These are phyloP conservation scores for Oeneis ivallda DNA, from an alignment of 2,888 invertebrate species.

Conservation along the genomic window DNA sequence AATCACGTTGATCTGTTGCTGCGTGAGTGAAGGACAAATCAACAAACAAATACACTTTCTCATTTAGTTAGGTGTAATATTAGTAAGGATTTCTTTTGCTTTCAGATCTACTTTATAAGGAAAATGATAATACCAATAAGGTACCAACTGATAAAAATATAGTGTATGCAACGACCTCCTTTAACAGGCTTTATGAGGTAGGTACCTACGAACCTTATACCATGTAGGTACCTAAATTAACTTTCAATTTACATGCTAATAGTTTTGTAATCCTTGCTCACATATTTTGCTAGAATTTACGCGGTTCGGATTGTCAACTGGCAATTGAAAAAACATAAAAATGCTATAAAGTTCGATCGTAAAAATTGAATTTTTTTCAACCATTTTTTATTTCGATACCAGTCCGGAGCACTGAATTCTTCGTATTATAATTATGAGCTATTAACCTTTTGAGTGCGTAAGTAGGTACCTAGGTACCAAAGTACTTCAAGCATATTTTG, in stretches of 20 bases:
- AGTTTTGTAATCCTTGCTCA: constrained; percentile 58
- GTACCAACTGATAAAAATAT: too few species aligned
- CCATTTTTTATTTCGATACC: constrained; percentile 55
- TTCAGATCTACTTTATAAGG: too few species aligned
- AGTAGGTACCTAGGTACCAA: neutral
- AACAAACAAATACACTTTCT: too few species aligned
- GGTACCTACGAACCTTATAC: constrained; percentile 40
- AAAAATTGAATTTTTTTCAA: constrained; percentile 50
- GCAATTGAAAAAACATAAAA: constrained; percentile 77
- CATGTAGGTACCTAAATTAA: too few species aligned
- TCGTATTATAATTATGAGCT: constrained; percentile 13
- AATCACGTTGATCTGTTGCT: too few species aligned
- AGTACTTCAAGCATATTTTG: constrained; percentile 1
- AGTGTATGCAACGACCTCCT: constrained; percentile 26
- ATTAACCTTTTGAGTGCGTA: constrained; percentile 29
- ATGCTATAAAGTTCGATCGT: constrained; percentile 73
- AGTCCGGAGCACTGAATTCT: constrained; percentile 23
- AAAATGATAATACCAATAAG: too few species aligned
- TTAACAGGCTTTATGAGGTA: constrained; percentile 42
- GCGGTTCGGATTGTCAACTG: constrained; percentile 69
- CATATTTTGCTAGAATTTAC: constrained; percentile 77
- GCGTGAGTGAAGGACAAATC: too few species aligned
- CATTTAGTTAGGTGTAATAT: too few species aligned
- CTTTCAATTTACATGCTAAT: constrained; percentile 72
- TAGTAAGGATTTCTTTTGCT: too few species aligned